These are phyloP conservation scores for Cantharis rufa DNA, from an alignment of 2,888 invertebrate species.

Conservation along the genomic window DNA sequence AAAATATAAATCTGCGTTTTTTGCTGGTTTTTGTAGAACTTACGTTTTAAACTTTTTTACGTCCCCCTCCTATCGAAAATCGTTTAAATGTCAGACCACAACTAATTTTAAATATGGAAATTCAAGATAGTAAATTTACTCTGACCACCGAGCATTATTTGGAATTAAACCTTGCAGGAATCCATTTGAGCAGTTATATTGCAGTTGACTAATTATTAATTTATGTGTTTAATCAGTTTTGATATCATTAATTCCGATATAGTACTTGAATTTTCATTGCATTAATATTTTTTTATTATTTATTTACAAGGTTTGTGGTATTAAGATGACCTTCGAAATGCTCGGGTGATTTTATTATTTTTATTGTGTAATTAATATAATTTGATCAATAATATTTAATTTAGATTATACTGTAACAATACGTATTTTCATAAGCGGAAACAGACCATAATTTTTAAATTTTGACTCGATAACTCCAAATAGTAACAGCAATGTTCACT, in stretches of 20 bases:
- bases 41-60: not conserved
- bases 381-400: too few species aligned
- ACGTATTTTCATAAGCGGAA: too few species aligned
- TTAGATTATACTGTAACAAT: too few species aligned
- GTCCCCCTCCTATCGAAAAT: not conserved
- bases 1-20: constrained; percentile 3
- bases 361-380: not conserved
- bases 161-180: too few species aligned
- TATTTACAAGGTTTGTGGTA: not conserved
- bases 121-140: too few species aligned
- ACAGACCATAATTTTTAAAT: too few species aligned
- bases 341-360: not conserved
- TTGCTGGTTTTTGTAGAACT: constrained; percentile 1
- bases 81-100: not conserved
- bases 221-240: not conserved
- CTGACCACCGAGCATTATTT: too few species aligned
- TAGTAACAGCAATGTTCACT: too few species aligned
- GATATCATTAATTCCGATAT: not conserved
- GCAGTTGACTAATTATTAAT: too few species aligned
- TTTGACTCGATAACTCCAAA: too few species aligned
- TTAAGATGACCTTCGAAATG: not conserved
- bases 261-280: not conserved
- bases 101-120: too few species aligned
- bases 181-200: too few species aligned
- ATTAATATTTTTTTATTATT: not conserved